Evolutionary conservation across 2,113 vertebrate species (phyloP).

Genomic region (Datnioides undecimradiatus): DNA sequence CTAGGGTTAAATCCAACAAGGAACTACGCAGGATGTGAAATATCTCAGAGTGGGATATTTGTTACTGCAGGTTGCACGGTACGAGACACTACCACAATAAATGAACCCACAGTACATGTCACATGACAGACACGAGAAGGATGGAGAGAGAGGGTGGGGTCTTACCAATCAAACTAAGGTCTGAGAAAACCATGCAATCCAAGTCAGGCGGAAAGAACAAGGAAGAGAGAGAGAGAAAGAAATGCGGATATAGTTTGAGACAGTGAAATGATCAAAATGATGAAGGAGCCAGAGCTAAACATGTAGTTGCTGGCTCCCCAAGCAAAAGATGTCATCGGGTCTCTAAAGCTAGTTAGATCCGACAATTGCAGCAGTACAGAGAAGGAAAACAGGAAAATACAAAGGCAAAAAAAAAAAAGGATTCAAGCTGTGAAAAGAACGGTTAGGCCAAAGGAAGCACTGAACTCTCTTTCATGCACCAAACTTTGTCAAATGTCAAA

Average conservation of each 20-base stretch:
- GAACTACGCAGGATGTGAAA: slow-evolving; percentile 22
- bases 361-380: slow-evolving; percentile 20
- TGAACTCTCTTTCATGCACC: slow-evolving; percentile 61
- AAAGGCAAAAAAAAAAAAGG: slow-evolving; percentile 26
- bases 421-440: slow-evolving; percentile 58
- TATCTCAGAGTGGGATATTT: slow-evolving; percentile 57
- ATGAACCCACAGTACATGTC: slow-evolving; percentile 53
- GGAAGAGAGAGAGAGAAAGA: slow-evolving; percentile 70
- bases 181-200: slow-evolving; percentile 98
- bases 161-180: slow-evolving; percentile 99
- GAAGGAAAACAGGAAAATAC: slow-evolving; percentile 43
- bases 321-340: slow-evolving; percentile 59
- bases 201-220: slow-evolving; percentile 81
- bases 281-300: slow-evolving; percentile 66
- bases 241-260: slow-evolving; percentile 79
- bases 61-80: slow-evolving; percentile 9
- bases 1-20: slow-evolving; percentile 25
- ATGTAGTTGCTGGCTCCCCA: slow-evolving; percentile 60
- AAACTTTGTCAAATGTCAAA: slow-evolving; percentile 17
- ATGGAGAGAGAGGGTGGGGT: slow-evolving; percentile 84
- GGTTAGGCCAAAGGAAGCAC: slow-evolving; percentile 52
- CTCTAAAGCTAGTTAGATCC: slow-evolving; percentile 34
- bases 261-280: slow-evolving; percentile 74
- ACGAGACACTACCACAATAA: slow-evolving; percentile 40
- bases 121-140: slow-evolving; percentile 70